Conservation (phyloP, 2,113 vertebrate genomes). For the Otis tarda region DNA sequence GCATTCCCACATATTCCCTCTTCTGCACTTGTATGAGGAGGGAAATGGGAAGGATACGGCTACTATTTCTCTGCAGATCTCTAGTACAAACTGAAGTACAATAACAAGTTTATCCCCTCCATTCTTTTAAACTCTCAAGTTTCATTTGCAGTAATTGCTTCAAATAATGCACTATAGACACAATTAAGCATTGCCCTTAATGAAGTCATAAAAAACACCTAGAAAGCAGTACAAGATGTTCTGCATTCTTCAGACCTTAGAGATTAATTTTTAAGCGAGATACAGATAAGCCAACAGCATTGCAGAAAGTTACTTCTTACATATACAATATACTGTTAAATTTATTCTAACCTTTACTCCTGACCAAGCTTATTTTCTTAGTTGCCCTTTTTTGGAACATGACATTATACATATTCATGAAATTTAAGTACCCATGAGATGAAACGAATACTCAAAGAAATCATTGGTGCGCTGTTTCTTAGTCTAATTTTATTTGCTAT, state of each 20-base stretch:
- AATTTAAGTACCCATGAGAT: not conserved
- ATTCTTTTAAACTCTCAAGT: not conserved
- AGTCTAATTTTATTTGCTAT: not conserved
- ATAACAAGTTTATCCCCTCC: not conserved
- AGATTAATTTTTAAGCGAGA: not conserved
- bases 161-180: constrained; percentile 21
- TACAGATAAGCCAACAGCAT: not conserved
- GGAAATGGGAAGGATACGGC: not conserved
- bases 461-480: not conserved
- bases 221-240: not conserved
- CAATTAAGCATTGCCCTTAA: not conserved
- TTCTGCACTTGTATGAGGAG: not conserved
- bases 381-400: not conserved
- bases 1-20: not conserved
- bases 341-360: constrained; percentile 45
- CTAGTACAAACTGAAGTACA: not conserved
- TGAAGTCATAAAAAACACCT: constrained; percentile 14
- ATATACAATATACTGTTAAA: not conserved
- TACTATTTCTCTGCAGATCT: not conserved
- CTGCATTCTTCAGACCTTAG: not conserved
- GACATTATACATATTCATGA: constrained; percentile 10
- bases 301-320: constrained; percentile 14
- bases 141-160: constrained; percentile 32
- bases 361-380: constrained; percentile 35
- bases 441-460: not conserved